Conservation (phyloP, 2,113 vertebrate species). For the Sakesphorus luctuosus region DNA sequence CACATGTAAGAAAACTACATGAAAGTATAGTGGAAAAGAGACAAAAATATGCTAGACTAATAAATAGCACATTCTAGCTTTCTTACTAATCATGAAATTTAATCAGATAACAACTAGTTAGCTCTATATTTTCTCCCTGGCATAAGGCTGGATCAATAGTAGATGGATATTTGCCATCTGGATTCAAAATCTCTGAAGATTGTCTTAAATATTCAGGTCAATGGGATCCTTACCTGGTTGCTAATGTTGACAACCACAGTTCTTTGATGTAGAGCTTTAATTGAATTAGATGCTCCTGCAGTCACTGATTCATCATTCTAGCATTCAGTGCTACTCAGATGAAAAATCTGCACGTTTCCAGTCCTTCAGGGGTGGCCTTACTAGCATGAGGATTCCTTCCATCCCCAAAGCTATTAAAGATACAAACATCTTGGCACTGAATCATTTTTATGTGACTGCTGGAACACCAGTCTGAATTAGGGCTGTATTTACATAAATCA, state of each 20-base stretch:
- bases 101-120: not conserved
- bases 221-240: not conserved
- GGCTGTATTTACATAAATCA: conserved; percentile 49
- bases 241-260: not conserved
- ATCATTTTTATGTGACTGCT: conserved; percentile 52
- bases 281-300: conserved; percentile 47
- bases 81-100: not conserved
- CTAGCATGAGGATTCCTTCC: not conserved
- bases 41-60: not conserved
- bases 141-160: not conserved
- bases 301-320: conserved; percentile 31
- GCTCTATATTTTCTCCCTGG: not conserved
- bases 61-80: not conserved
- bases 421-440: conserved; percentile 3
- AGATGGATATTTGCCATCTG: not conserved
- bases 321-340: not conserved
- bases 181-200: not conserved
- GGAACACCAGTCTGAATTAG: conserved; percentile 49
- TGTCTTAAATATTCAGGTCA: conserved; percentile 28
- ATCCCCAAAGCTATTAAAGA: conserved; percentile 60
- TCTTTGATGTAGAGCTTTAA: conserved; percentile 51
- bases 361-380: not conserved
- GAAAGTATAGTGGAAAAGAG: not conserved
- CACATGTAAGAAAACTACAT: not conserved
- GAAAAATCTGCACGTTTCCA: conserved; percentile 33